These are phyloP conservation scores for Graphium colonna DNA, from an alignment of 2,888 invertebrate genomes.

Conservation along the genomic window DNA sequence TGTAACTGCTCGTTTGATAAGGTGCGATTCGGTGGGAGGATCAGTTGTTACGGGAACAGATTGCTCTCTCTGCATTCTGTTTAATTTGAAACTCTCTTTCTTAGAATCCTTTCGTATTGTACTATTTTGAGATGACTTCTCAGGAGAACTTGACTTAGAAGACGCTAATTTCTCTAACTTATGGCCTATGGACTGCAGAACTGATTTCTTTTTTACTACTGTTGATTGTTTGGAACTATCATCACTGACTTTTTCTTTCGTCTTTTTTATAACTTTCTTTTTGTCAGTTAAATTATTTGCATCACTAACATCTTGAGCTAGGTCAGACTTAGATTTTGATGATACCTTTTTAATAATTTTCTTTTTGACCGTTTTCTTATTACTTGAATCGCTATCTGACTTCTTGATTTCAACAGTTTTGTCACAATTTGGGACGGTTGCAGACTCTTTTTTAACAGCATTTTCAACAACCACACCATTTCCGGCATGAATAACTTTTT, in stretches of 20 bases:
- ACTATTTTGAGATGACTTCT: conserved; percentile 62
- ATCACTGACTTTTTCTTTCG: conserved; percentile 58
- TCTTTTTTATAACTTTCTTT: conserved; percentile 67
- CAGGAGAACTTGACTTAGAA: conserved; percentile 69
- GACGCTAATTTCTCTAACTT: conserved; percentile 85
- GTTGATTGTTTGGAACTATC: conserved; percentile 48
- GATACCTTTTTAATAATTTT: conserved; percentile 70
- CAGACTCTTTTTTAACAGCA: conserved; percentile 41
- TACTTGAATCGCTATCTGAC: conserved; percentile 46
- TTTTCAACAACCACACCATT: conserved; percentile 46
- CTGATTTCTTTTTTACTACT: conserved; percentile 81
- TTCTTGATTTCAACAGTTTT: conserved; percentile 49
- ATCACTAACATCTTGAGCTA: conserved; percentile 49
- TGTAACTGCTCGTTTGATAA: conserved; percentile 86
- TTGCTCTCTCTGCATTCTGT: conserved; percentile 82
- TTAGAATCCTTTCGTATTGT: conserved; percentile 40
- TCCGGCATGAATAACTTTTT: conserved; percentile 35
- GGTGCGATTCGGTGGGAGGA: conserved; percentile 82
- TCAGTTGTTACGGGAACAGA: conserved; percentile 80
- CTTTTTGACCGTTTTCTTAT: conserved; percentile 70
- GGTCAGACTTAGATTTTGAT: conserved; percentile 68
- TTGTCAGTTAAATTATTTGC: conserved; percentile 53
- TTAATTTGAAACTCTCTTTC: conserved; percentile 66
- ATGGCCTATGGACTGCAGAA: conserved; percentile 88
- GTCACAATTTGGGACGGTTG: conserved; percentile 43